Evolutionary conservation across 2,888 invertebrate genomes (phyloP), one percentile per base, ranked within the genome.

Genomic region (Lasioglossum vierecki): DNA sequence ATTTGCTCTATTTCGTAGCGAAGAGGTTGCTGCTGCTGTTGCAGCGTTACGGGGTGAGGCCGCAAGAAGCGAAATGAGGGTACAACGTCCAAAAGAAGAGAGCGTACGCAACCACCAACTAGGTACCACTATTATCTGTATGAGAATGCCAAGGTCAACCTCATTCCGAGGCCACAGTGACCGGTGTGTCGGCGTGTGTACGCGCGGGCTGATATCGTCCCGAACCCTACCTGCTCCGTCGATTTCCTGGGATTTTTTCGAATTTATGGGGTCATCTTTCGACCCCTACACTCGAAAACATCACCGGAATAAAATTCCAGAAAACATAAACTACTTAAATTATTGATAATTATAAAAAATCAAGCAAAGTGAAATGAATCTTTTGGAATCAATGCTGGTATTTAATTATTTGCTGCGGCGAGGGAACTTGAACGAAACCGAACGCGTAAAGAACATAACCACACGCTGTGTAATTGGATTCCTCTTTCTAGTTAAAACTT

Each of bases 81-180:
- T 88, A 88, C 79, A 86, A 89, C 84, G 78, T 82, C 85, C 82
- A 83, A 85, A 87, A 83, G 85, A 84, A 83, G 80, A 79, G 83
- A 77, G 79, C 72, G 83, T 85, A 87, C 83, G 80, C 72, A 88
- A 79, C 74, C 85, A 86, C 76, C 83, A 73, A 82, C 81, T 83
- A 83, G 88, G 88, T 79, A 87, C 89, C 88, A 85, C 90, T 91
- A 92, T 91, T 92, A 93, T 92, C 91, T 89, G 89, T 86, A 84
- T 88, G 91, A 91, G 93, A 93, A 93, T 93, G 92, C 93, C 93
- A 93, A 92, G 93, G 93, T 92, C 93, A 92, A 91, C 93, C 90
- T 93, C 93, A 93, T 93, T 93, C 93, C 93, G 82, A 72, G 79
- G 74, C 79, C 74, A 89, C 87, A 76, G 84, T 86, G 83, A 81